Evolutionary conservation across 2,113 vertebrate species (phyloP).

Genomic region (Rhipidura dahli): DNA sequence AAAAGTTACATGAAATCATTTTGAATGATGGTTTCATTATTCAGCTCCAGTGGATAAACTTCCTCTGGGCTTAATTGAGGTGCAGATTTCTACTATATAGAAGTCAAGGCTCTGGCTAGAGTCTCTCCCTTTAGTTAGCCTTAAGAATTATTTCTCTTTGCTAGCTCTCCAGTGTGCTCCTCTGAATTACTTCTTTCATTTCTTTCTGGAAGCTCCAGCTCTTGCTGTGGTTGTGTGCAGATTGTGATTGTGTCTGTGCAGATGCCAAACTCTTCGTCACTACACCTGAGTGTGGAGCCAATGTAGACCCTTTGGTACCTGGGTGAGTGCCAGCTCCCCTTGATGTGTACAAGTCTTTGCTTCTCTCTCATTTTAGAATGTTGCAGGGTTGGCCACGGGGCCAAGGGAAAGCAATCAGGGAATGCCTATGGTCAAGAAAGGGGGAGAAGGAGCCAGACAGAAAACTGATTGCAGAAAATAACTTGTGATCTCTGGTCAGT

Average conservation of each 20-base stretch:
- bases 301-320: neutral
- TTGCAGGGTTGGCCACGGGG: neutral
- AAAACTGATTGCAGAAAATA: neutral
- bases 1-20: constrained; percentile 22
- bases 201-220: neutral
- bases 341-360: neutral
- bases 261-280: neutral
- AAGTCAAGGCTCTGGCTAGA: neutral
- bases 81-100: neutral
- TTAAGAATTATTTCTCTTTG: constrained; percentile 25
- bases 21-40: constrained; percentile 47
- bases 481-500: neutral
- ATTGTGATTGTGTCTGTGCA: neutral
- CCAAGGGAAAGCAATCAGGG: neutral
- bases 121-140: neutral
- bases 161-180: neutral
- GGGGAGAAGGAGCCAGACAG: neutral
- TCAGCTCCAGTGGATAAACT: constrained; percentile 34
- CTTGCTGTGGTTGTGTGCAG: neutral
- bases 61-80: constrained; percentile 39
- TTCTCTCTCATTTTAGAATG: neutral
- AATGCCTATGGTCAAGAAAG: neutral
- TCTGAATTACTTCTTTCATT: constrained; percentile 18
- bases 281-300: neutral
- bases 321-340: neutral